A percentile compares a stretch with the other conserved stretches of the same genome.
These are phyloP conservation scores for Bombus affinis DNA, from an alignment of 1,140 invertebrate species.

Conservation along the genomic window DNA sequence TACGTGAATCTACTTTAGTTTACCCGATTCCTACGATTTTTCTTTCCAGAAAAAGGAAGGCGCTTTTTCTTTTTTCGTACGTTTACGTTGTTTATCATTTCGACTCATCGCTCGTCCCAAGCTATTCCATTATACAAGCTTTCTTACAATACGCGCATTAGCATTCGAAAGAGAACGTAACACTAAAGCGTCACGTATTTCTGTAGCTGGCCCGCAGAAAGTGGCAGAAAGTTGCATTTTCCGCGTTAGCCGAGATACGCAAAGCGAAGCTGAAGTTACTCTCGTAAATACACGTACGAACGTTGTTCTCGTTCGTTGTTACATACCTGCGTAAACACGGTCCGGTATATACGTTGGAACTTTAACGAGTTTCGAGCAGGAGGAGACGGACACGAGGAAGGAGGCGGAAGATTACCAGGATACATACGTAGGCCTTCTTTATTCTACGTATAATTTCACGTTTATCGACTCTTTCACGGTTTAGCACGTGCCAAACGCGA, in stretches of 20 bases:
- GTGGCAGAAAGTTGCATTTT: neutral
- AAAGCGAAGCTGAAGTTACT: conserved; percentile 34
- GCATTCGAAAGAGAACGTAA: neutral
- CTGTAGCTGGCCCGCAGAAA: too few species aligned
- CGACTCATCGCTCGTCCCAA: neutral
- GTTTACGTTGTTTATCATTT: neutral
- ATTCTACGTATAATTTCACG: conserved; percentile 15
- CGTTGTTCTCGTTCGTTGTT: conserved; percentile 58
- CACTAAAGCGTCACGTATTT: neutral
- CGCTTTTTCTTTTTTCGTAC: neutral
- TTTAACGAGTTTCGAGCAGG: conserved; percentile 59
- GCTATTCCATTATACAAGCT: neutral
- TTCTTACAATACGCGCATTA: neutral
- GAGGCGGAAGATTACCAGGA: conserved; percentile 4
- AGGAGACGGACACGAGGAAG: neutral
- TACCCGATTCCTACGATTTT: neutral
- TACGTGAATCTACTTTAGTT: neutral
- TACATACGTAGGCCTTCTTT: neutral
- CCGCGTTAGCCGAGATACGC: neutral
- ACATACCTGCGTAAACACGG: conserved; percentile 57
- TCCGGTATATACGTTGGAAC: conserved; percentile 43
- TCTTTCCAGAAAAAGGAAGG: neutral
- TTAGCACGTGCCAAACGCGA: neutral
- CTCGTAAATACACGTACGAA: conserved; percentile 50
- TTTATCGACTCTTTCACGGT: neutral